phyloP scores from a whole-genome alignment of 2,113 vertebrate genomes.

The Bothrops jararaca region DNA sequence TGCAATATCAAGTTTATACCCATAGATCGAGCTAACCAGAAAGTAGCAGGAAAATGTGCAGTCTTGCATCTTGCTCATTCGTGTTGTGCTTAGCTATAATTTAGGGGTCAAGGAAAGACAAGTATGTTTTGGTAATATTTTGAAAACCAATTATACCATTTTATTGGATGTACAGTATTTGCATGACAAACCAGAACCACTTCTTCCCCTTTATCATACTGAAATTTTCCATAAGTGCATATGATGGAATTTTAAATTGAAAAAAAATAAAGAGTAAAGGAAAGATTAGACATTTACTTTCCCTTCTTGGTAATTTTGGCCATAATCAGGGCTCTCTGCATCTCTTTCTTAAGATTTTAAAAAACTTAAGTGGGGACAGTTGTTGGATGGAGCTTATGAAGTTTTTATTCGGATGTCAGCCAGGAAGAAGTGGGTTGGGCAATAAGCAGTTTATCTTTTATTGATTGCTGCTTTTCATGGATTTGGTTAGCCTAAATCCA shows the following conservation, averaged over 20 bases:
- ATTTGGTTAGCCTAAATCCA: not conserved
- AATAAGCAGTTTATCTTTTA: not conserved
- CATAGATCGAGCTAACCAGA: not conserved
- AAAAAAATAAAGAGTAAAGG: not conserved
- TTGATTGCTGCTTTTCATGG: not conserved
- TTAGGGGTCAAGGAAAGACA: not conserved
- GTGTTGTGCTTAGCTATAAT: not conserved
- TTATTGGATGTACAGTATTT: not conserved
- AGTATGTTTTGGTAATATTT: not conserved
- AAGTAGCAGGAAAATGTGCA: not conserved
- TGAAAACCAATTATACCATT: not conserved
- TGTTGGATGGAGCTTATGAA: not conserved
- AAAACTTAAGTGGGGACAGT: not conserved
- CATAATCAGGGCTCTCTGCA: not conserved
- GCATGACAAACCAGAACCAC: not conserved
- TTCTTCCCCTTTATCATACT: not conserved
- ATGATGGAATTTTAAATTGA: not conserved
- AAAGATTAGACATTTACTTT: not conserved
- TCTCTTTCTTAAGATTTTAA: not conserved
- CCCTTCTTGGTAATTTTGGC: not conserved
- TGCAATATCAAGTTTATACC: not conserved
- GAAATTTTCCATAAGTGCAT: not conserved
- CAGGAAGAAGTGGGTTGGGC: not conserved
- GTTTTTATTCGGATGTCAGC: not conserved
- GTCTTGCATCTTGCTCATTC: not conserved